phyloP scores from a whole-genome alignment of 2,113 vertebrate species.

The Pontoporia blainvillei region DNA sequence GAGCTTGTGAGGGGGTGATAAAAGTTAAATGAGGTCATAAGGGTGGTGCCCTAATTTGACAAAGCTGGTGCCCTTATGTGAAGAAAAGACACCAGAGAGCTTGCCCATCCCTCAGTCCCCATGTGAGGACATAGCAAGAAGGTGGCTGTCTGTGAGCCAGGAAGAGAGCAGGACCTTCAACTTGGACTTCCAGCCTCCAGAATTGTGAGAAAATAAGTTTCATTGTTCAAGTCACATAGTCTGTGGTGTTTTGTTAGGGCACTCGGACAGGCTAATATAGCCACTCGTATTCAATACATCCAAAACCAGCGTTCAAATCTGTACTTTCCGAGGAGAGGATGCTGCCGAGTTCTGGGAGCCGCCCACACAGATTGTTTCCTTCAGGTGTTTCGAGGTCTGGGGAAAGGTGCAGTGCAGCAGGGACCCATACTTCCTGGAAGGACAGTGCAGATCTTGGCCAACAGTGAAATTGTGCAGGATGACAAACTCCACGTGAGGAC shows the following conservation, averaged over 20 bases:
- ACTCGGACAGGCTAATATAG: background rate
- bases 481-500: conserved; percentile 75
- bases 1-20: background rate
- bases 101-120: background rate
- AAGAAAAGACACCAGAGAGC: background rate
- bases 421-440: background rate
- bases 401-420: background rate
- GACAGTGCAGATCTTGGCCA: conserved; percentile 81
- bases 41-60: background rate
- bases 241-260: background rate
- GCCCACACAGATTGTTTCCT: background rate
- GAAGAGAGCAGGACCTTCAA: background rate
- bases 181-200: background rate
- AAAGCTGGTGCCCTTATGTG: background rate
- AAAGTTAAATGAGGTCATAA: background rate
- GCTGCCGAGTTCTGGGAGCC: background rate
- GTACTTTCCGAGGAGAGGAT: background rate
- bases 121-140: background rate
- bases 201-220: background rate
- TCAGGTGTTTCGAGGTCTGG: background rate
- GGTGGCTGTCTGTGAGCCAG: background rate
- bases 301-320: background rate
- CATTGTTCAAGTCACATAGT: background rate
- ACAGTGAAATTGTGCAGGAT: conserved; percentile 79
- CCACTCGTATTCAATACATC: background rate